Percentiles rank a stretch among this genome's conserved stretches.
phyloP scores from a whole-genome alignment of 2,113 vertebrate genomes.

The Chaenogobius annularis region DNA sequence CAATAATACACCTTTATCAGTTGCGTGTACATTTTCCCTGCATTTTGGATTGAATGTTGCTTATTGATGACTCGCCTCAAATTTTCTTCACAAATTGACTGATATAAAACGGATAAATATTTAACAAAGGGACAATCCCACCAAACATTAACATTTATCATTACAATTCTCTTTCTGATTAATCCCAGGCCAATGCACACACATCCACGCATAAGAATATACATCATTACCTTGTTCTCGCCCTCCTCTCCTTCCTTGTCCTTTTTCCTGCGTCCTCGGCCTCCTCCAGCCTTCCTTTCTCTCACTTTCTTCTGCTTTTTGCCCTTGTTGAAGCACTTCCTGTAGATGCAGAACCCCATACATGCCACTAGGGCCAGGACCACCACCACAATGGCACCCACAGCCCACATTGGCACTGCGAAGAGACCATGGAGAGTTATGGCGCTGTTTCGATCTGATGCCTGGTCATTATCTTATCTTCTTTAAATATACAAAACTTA shows the following conservation, averaged over 20 bases:
- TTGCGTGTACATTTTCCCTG: no score
- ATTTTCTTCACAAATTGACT: no score
- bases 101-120: no score
- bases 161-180: neutral
- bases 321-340: slow-evolving; percentile 78
- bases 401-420: slow-evolving; percentile 86
- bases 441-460: neutral
- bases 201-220: neutral
- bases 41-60: no score
- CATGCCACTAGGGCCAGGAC: slow-evolving; percentile 78
- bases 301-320: slow-evolving; percentile 84
- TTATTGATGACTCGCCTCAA: no score
- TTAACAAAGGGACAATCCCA: no score
- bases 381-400: slow-evolving; percentile 83
- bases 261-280: slow-evolving; percentile 79
- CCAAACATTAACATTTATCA: neutral
- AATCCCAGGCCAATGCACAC: neutral
- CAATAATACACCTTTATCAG: no score
- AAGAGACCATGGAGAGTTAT: neutral
- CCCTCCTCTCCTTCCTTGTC: slow-evolving; percentile 81
- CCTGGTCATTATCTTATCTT: neutral
- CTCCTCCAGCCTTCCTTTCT: slow-evolving; percentile 80
- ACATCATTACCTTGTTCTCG: slow-evolving; percentile 62
- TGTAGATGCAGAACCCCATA: slow-evolving; percentile 82
- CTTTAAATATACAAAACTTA: slow-evolving; percentile 64